Conservation (phyloP, 2,113 vertebrate species). For the Australoheros scitulus region DNA sequence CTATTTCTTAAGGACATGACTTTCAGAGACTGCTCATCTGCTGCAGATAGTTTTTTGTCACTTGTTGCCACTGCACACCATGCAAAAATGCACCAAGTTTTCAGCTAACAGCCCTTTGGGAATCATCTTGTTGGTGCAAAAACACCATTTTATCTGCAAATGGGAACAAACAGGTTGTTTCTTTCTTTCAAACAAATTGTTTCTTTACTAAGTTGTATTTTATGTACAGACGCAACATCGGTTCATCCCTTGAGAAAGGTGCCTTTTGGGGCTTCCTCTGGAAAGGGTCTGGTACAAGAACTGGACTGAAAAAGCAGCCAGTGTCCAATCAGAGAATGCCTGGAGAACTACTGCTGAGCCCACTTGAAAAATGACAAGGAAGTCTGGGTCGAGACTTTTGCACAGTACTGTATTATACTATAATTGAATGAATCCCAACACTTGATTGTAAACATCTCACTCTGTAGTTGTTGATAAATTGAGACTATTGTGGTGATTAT, state of each 20-base stretch:
- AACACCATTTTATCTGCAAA: accelerated
- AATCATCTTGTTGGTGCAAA: background rate
- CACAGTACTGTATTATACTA: too few relatives aligned
- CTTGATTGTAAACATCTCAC: too few relatives aligned
- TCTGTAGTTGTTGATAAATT: background rate
- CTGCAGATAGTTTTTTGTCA: background rate
- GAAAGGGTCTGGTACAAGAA: background rate
- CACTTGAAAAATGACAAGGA: too few relatives aligned
- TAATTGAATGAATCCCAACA: too few relatives aligned
- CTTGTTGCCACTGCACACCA: background rate
- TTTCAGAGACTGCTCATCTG: background rate
- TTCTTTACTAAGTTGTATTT: background rate
- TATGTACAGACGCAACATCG: background rate
- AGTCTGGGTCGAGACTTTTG: too few relatives aligned
- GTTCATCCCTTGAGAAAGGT: background rate
- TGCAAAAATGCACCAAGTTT: background rate
- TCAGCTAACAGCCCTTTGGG: background rate
- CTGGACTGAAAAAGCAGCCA: background rate
- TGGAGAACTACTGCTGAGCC: too few relatives aligned
- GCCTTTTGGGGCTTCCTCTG: background rate
- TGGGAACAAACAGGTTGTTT: background rate
- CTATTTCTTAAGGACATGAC: background rate
- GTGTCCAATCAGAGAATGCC: too few relatives aligned
- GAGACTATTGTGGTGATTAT: background rate
- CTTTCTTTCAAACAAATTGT: too few relatives aligned